A percentile compares a stretch with the other conserved stretches of the same genome.
These are phyloP conservation scores for Eristalis tenax DNA, from an alignment of 2,888 invertebrate genomes.

Conservation along the genomic window DNA sequence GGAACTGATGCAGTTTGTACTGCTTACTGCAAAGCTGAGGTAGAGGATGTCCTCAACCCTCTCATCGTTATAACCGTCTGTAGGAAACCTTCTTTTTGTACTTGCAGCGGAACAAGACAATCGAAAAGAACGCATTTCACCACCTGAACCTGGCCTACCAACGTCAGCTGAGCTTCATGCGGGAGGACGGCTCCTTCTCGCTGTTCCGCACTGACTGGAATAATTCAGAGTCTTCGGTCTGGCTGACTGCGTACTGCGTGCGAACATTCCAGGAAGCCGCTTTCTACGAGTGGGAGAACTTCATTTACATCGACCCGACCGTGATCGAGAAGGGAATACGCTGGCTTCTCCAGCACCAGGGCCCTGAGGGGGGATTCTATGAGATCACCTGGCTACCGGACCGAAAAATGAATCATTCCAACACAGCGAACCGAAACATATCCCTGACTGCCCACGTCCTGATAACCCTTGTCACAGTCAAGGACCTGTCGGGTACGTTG, in stretches of 20 bases:
- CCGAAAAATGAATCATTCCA: constrained; percentile 89
- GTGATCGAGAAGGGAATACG: constrained; percentile 90
- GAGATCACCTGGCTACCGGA: constrained; percentile 91
- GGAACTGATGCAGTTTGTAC: too few species aligned
- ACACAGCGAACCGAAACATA: constrained; percentile 87
- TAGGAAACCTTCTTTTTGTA: too few species aligned
- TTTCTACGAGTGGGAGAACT: constrained; percentile 97
- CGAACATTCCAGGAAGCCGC: constrained; percentile 92
- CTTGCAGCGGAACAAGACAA: constrained; percentile 89
- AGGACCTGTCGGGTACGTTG: constrained; percentile 87
- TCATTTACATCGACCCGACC: constrained; percentile 92
- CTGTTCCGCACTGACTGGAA: constrained; percentile 95
- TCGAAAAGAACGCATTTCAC: constrained; percentile 89
- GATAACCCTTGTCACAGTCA: constrained; percentile 90
- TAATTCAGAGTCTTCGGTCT: constrained; percentile 90
- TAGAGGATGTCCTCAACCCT: too few species aligned
- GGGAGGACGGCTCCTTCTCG: constrained; percentile 92
- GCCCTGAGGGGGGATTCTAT: constrained; percentile 91
- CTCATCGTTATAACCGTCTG: too few species aligned
- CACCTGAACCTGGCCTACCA: constrained; percentile 94
- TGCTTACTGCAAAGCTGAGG: too few species aligned
- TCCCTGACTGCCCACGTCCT: constrained; percentile 95
- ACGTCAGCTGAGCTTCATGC: constrained; percentile 92
- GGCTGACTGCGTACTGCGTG: constrained; percentile 94
- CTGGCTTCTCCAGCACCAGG: constrained; percentile 92